Base-by-base conservation (phyloP, 23 tunicate genomes). In the Aplidium turbinatum region DNA sequence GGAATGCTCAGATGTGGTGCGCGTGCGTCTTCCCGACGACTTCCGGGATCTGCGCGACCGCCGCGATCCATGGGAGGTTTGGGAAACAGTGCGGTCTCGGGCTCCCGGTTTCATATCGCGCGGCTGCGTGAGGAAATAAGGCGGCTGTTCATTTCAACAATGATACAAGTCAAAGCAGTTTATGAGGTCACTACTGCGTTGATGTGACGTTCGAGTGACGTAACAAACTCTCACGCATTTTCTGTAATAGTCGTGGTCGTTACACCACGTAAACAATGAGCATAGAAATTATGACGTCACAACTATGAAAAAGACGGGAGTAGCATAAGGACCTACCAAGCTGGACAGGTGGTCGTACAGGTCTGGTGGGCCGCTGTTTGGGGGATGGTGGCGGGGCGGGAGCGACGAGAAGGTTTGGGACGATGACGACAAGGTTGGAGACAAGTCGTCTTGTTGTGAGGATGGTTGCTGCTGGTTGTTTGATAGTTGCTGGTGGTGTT, bases 1-100 rank as follows among this genome's bases (percentile, higher is more conserved):
- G 4, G 94, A 87, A 47, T 80, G 73, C 47, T 88, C 96, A 47
- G 96, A 88, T 11, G 57, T 51, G 1, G 96, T 88, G 22, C 96
- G 58, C 28, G 83, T 74, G 54, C 96, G 67, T 26, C 74, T 73
- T 13, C 75, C 79, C 75, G 66, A 69, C 19, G 78, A 61, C 55
- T 33, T 31, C 11, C 55, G 73, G 9, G 73, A 58, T 4, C 22
- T 42, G 22, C 83, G 71, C 5, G 93, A 86, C 38, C 69, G 80
- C 31, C 80, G 93, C 31, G 94, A 88, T 19, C 75, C 77, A 39
- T 64, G 50, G 27, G 87, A 81, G 13, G 87, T 82, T 33, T 88
- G 96, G 25, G 96, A 88, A 5, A 75, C 78, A 5, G 87, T 88
- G 20, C 96, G 82, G 28, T 61, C 58, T 29, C 93, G 38, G 22